Conservation (phyloP, 2,113 vertebrate genomes). For the Pygoscelis antarcticus region DNA sequence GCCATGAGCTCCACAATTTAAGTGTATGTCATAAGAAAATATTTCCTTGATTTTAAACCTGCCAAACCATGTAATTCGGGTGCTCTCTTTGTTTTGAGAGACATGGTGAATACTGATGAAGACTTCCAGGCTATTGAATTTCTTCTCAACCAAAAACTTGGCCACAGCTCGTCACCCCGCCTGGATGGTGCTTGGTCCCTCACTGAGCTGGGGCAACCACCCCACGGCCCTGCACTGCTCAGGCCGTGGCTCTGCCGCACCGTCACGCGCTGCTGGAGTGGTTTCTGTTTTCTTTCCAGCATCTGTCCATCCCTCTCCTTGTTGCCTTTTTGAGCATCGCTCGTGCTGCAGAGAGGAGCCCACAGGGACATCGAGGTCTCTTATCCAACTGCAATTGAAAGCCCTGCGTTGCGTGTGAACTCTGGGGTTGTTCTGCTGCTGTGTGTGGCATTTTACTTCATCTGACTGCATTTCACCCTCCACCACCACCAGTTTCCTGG, state of each 20-base stretch:
- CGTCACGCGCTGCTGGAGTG: fast-evolving
- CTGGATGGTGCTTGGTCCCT: neutral
- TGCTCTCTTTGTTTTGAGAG: neutral
- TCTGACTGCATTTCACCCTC: neutral
- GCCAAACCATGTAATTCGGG: neutral
- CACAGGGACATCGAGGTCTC: fast-evolving
- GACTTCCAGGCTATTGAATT: neutral
- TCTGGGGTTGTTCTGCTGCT: neutral
- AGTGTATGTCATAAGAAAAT: neutral
- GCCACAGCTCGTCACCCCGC: neutral
- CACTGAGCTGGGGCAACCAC: fast-evolving
- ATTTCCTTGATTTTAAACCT: neutral
- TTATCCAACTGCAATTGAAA: neutral
- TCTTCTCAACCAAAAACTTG: neutral
- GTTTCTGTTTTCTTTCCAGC: neutral
- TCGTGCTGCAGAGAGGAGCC: neutral
- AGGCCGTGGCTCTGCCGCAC: neutral
- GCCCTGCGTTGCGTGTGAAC: fast-evolving
- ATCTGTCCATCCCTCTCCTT: neutral
- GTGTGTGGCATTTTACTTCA: neutral
- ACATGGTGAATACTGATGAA: neutral
- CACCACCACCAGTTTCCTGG: neutral
- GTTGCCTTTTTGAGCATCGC: neutral
- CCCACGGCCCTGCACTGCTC: neutral
- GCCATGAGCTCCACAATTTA: neutral